A percentile compares a stretch with the other conserved stretches of the same genome.
phyloP scores from a whole-genome alignment of 2,888 invertebrate genomes.

The Dicycla oo region DNA sequence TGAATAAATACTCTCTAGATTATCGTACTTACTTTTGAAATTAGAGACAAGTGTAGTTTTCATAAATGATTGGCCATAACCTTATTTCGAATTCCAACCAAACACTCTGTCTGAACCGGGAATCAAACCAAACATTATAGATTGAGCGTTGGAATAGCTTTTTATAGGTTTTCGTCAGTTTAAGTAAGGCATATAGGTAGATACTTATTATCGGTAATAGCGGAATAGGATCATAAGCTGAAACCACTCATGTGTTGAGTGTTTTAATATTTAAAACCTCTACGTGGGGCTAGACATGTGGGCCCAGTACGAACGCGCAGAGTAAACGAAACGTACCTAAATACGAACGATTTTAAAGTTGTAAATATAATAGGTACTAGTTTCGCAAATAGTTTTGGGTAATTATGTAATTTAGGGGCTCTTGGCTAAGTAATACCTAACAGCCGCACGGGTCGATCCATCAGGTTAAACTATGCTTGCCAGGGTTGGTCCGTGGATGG shows the following conservation, averaged over 20 bases:
- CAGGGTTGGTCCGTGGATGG: too few relatives aligned
- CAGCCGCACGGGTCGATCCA: too few relatives aligned
- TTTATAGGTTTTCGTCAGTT: too few relatives aligned
- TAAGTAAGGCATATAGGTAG: neutral
- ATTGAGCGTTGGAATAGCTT: neutral
- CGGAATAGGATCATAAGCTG: neutral
- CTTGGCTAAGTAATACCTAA: too few relatives aligned
- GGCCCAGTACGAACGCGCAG: neutral
- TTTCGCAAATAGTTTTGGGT: neutral
- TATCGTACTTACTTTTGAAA: neutral
- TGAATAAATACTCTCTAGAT: neutral
- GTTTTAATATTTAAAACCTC: neutral
- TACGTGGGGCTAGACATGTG: neutral
- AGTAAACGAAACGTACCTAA: neutral
- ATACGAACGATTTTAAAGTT: neutral
- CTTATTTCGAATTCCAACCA: neutral
- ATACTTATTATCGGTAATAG: neutral
- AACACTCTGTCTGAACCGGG: neutral
- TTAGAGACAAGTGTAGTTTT: neutral
- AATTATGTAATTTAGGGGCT: too few relatives aligned
- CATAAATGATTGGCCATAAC: neutral
- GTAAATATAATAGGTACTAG: neutral
- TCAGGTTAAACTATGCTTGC: too few relatives aligned
- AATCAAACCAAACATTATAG: neutral
- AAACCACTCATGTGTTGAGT: neutral